Evolutionary conservation across 2,888 invertebrate species (phyloP).

Genomic region (Teinopalpus imperialis): DNA sequence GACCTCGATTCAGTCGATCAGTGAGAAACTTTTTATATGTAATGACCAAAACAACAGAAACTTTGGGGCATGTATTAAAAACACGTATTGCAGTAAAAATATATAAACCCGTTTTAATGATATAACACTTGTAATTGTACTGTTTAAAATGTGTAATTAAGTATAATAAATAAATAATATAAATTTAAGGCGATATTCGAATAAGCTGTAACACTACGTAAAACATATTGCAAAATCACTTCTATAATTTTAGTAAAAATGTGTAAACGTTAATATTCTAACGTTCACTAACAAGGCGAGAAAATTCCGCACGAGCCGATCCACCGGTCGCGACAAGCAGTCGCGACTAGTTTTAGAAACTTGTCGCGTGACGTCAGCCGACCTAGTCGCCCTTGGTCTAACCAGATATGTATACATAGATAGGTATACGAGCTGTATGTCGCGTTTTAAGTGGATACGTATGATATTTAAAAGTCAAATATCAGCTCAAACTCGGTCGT

Average conservation of each 20-base stretch:
- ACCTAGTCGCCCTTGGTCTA: slow-evolving; percentile 31
- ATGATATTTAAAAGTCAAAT: slow-evolving; percentile 42
- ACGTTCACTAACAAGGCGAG: slow-evolving; percentile 13
- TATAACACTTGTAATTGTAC: too few species aligned
- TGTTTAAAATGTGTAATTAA: too few species aligned
- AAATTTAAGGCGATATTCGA: too few species aligned
- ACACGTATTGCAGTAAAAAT: too few species aligned
- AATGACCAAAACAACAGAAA: too few species aligned
- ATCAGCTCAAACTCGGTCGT: slow-evolving; percentile 23
- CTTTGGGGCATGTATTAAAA: too few species aligned
- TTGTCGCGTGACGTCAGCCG: slow-evolving; percentile 27
- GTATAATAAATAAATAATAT: too few species aligned
- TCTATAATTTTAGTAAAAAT: slow-evolving; percentile 1
- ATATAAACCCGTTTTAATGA: too few species aligned
- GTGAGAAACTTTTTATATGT: too few species aligned
- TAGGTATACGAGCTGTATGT: slow-evolving; percentile 22
- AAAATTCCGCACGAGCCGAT: slow-evolving; percentile 12
- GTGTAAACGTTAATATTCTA: slow-evolving; percentile 8
- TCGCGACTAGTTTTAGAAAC: slow-evolving; percentile 27
- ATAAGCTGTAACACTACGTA: too few species aligned
- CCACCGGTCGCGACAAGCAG: slow-evolving; percentile 12
- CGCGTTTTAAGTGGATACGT: slow-evolving; percentile 31
- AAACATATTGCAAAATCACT: too few species aligned
- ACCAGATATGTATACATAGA: slow-evolving; percentile 25
- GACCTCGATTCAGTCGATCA: too few species aligned